Conservation (phyloP, 2,888 invertebrate genomes). For the Rotaria macrura region DNA sequence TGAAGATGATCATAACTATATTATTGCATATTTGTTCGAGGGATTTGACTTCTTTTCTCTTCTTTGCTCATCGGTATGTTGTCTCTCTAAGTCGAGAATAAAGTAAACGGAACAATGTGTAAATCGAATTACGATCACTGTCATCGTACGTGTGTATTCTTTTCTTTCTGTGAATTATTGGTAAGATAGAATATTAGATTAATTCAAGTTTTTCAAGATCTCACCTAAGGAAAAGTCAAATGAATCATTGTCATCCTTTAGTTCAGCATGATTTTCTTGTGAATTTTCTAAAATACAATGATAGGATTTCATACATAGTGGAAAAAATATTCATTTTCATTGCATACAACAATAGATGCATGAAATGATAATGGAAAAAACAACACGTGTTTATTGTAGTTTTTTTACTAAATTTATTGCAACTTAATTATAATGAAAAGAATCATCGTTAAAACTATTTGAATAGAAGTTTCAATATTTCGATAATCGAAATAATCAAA, state of each 20-base stretch:
- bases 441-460: neutral
- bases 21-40: neutral
- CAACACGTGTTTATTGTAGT: neutral
- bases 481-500: neutral
- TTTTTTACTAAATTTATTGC: neutral
- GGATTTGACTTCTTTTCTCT: neutral
- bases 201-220: too few species aligned
- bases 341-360: neutral
- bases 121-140: neutral
- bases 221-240: too few species aligned
- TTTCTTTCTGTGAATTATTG: neutral
- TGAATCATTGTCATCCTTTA: too few species aligned
- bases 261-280: too few species aligned
- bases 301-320: too few species aligned
- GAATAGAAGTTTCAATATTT: neutral
- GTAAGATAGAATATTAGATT: too few species aligned
- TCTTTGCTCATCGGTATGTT: neutral
- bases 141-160: neutral
- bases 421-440: neutral
- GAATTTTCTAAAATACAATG: too few species aligned
- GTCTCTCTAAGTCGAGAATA: neutral
- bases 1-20: neutral
- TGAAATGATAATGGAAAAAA: neutral
- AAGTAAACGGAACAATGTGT: neutral
- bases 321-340: neutral